phyloP scores from a whole-genome alignment of 2,797 vertebrate genomes.

The Melopsittacus undulatus region DNA sequence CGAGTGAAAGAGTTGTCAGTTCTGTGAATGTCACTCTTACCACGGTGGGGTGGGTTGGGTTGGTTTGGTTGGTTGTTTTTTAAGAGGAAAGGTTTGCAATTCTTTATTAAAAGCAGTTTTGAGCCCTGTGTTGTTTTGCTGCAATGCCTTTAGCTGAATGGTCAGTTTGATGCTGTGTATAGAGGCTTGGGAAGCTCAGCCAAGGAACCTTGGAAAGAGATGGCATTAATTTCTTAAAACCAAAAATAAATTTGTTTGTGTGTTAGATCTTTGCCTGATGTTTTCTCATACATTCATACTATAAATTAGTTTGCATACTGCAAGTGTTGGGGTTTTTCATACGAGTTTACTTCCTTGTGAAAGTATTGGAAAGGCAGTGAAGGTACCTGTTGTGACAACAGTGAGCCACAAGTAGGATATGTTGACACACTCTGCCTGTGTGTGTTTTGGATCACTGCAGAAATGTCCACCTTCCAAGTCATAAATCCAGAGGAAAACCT shows the following conservation, averaged over 20 bases:
- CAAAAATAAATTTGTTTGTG: background rate
- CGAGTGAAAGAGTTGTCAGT: background rate
- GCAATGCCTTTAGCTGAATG: background rate
- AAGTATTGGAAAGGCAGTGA: background rate
- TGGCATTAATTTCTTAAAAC: background rate
- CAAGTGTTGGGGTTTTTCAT: background rate
- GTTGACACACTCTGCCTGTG: background rate
- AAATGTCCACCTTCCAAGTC: background rate
- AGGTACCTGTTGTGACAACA: background rate
- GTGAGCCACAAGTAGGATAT: background rate
- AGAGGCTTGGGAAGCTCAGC: background rate
- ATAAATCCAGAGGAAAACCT: background rate
- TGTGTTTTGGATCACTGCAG: background rate
- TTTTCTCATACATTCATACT: background rate
- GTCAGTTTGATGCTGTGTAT: background rate
- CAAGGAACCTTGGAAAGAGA: background rate
- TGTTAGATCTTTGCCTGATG: background rate
- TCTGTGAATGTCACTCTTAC: background rate
- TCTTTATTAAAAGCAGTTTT: background rate
- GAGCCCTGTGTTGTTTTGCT: background rate
- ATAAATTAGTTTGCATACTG: background rate
- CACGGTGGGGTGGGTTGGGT: rapidly evolving
- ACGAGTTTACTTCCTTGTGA: background rate
- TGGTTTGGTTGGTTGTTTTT: background rate
- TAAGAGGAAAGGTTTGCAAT: background rate